Percentiles rank a stretch among this genome's conserved stretches.
phyloP scores from a whole-genome alignment of 2,113 vertebrate genomes.

The Urocynchramus pylzowi region DNA sequence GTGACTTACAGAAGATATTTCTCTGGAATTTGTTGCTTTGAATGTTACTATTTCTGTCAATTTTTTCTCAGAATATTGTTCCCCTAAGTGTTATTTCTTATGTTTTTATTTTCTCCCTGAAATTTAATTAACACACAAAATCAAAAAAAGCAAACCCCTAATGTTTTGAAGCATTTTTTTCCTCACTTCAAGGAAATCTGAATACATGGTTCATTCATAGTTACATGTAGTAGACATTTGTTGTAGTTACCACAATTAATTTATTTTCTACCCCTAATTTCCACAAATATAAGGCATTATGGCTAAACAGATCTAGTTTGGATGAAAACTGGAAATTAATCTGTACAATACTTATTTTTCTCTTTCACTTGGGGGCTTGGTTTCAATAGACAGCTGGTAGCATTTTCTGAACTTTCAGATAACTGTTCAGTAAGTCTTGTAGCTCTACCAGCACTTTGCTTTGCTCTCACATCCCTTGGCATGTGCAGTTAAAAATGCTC shows the following conservation, averaged over 20 bases:
- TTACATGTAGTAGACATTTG: not conserved
- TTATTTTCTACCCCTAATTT: not conserved
- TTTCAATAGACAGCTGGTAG: not conserved
- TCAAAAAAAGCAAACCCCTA: accelerated
- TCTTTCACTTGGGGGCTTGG: not conserved
- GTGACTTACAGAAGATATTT: not conserved
- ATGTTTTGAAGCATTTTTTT: not conserved
- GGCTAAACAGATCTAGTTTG: not conserved
- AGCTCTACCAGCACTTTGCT: not conserved
- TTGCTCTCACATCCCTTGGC: not conserved
- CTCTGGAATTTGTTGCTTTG: not conserved
- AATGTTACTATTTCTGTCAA: not conserved
- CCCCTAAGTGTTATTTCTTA: not conserved
- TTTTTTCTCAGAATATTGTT: not conserved
- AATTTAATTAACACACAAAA: not conserved
- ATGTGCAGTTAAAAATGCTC: not conserved
- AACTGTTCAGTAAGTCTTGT: not conserved
- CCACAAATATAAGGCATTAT: not conserved
- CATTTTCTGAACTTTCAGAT: not conserved
- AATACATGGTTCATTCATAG: not conserved
- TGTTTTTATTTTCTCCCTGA: not conserved
- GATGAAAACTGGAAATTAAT: not conserved
- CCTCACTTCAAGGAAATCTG: not conserved
- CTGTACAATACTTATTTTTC: not conserved
- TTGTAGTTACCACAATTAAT: not conserved